Evolutionary conservation across 2,888 invertebrate species (phyloP).

Genomic region (Hirudinaria manillensis): DNA sequence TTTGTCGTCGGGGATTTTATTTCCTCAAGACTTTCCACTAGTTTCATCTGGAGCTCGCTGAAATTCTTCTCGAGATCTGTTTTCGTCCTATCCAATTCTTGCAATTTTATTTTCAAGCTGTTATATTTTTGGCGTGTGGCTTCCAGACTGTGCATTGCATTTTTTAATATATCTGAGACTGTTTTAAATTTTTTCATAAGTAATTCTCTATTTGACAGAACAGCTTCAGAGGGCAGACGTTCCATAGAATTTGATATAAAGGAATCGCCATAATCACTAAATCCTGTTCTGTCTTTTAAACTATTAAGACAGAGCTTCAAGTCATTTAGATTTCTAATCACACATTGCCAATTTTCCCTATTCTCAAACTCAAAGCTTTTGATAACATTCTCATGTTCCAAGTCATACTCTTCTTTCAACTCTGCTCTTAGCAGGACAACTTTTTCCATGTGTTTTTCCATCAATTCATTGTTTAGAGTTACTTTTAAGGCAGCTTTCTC

Average conservation of each 20-base stretch:
- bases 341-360: neutral
- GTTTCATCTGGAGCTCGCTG: neutral
- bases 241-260: constrained; percentile 8
- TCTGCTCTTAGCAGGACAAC: constrained; percentile 27
- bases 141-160: neutral
- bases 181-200: neutral
- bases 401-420: constrained; percentile 37
- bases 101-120: neutral
- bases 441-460: constrained; percentile 5
- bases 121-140: neutral
- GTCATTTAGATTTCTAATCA: neutral
- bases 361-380: neutral
- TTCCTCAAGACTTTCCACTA: constrained; percentile 1
- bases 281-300: neutral
- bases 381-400: neutral
- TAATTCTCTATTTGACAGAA: neutral
- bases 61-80: constrained; percentile 7
- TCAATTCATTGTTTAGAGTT: constrained; percentile 10
- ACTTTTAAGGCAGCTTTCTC: constrained; percentile 3
- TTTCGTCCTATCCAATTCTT: constrained; percentile 2
- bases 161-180: constrained; percentile 6
- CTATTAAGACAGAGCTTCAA: neutral
- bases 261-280: constrained; percentile 10
- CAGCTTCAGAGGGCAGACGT: neutral
- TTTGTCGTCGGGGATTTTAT: constrained; percentile 5